A percentile compares a stretch with the other conserved stretches of the same genome.
These are phyloP conservation scores for Axea sp. DNA, from an alignment of 2,888 invertebrate species.

Conservation along the genomic window DNA sequence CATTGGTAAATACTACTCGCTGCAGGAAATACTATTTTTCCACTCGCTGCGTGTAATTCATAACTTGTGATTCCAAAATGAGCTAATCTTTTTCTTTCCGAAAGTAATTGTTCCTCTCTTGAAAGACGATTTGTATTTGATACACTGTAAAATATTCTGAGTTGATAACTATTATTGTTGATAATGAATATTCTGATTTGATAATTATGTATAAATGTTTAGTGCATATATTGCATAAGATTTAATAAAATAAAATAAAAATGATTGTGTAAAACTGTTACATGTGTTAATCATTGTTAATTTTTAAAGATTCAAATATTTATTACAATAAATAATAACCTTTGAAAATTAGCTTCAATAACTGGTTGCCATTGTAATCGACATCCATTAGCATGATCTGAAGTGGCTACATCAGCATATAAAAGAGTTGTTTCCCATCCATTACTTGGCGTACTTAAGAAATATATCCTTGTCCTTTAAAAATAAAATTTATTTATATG, in stretches of 20 bases:
- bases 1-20: slow-evolving; percentile 94
- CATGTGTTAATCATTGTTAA: too few relatives aligned
- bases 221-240: too few relatives aligned
- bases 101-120: slow-evolving; percentile 92
- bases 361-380: slow-evolving; percentile 90
- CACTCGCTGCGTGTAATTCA: slow-evolving; percentile 89
- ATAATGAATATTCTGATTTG: too few relatives aligned
- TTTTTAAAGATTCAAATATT: neutral
- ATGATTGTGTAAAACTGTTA: too few relatives aligned
- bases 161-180: slow-evolving; percentile 34
- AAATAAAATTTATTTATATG: neutral
- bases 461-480: slow-evolving; percentile 89
- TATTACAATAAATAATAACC: slow-evolving; percentile 65
- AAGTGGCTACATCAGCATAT: slow-evolving; percentile 89
- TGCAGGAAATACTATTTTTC: slow-evolving; percentile 94
- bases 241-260: too few relatives aligned
- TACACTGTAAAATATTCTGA: slow-evolving; percentile 66
- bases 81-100: slow-evolving; percentile 94
- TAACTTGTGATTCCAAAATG: slow-evolving; percentile 97
- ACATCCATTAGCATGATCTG: slow-evolving; percentile 81
- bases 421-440: slow-evolving; percentile 94
- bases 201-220: too few relatives aligned
- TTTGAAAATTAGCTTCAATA: slow-evolving; percentile 87
- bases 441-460: slow-evolving; percentile 91
- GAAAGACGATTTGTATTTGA: slow-evolving; percentile 85